Percentiles rank a stretch among this genome's conserved stretches.
Evolutionary conservation across 2,113 vertebrate species (phyloP).

Genomic region (Mustela lutreola): DNA sequence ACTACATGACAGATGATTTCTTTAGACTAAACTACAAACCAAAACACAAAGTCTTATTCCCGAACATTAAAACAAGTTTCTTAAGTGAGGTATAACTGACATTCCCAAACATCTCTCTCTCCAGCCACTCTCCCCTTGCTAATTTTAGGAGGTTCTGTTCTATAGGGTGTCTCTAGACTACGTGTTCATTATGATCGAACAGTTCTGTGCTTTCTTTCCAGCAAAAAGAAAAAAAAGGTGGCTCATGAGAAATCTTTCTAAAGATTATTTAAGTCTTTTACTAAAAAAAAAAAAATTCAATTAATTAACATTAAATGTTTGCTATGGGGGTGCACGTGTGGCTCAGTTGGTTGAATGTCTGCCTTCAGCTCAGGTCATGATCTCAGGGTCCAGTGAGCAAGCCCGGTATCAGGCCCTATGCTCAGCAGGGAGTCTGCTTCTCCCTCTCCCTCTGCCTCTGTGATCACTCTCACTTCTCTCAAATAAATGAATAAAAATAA

Average conservation of each 20-base stretch:
- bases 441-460: not conserved
- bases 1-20: not conserved
- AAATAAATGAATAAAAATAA: not conserved
- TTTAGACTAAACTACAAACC: not conserved
- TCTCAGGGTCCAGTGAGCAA: not conserved
- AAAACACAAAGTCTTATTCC: not conserved
- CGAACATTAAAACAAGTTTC: not conserved
- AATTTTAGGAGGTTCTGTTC: not conserved
- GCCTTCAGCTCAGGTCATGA: not conserved
- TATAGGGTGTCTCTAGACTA: not conserved
- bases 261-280: not conserved
- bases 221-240: not conserved
- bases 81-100: not conserved
- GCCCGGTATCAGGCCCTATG: not conserved
- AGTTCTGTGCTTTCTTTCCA: not conserved
- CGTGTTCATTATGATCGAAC: rapidly evolving
- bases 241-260: not conserved
- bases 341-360: not conserved
- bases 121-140: not conserved
- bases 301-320: not conserved
- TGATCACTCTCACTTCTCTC: not conserved
- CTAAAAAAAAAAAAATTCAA: not conserved
- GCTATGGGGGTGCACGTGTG: not conserved
- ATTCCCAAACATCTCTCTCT: not conserved
- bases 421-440: not conserved